Evolutionary conservation across 2,113 vertebrate genomes (phyloP).

Genomic region (Suncus etruscus): DNA sequence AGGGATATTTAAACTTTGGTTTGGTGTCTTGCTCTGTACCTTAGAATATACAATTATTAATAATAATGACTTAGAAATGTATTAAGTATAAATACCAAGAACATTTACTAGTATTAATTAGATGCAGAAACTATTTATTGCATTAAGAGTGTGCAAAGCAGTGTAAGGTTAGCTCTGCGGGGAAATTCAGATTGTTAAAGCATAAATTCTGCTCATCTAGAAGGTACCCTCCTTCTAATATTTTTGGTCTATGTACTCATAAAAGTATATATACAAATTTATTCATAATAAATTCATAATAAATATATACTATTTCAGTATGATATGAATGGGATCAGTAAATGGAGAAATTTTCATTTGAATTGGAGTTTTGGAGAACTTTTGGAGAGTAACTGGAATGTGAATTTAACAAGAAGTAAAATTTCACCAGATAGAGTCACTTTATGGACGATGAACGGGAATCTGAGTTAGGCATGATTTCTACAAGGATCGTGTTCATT

Average conservation of each 20-base stretch:
- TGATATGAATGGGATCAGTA: neutral
- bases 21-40: neutral
- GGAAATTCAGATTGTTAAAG: neutral
- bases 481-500: neutral
- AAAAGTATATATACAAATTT: neutral
- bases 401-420: neutral
- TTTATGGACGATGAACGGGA: neutral
- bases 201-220: neutral
- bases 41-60: neutral
- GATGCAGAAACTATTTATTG: neutral
- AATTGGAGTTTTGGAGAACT: neutral
- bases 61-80: too few relatives aligned
- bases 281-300: neutral
- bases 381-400: neutral
- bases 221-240: neutral
- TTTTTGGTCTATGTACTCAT: too few relatives aligned
- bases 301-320: neutral
- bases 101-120: neutral
- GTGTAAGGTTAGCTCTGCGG: neutral
- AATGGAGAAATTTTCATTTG: neutral
- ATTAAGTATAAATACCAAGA: too few relatives aligned
- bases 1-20: neutral
- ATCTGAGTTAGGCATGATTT: neutral
- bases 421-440: neutral
- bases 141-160: neutral